phyloP scores from a whole-genome alignment of 2,888 invertebrate species.

The Hermodice carunculata region DNA sequence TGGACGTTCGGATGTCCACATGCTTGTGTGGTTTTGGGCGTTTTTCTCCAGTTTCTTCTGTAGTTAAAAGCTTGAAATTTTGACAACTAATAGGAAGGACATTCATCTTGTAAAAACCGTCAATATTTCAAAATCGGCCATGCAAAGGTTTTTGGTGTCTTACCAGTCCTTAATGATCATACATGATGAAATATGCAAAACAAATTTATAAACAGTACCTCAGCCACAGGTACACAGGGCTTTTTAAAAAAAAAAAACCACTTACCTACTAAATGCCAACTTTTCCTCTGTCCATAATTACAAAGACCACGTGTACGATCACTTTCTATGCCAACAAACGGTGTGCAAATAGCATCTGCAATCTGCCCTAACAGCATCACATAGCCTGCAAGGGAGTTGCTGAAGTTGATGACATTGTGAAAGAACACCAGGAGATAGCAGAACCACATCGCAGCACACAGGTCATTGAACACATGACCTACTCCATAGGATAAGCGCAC shows the following conservation, averaged over 20 bases:
- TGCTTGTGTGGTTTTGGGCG: too few relatives aligned
- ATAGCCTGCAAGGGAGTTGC: constrained; percentile 49
- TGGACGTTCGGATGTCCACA: too few relatives aligned
- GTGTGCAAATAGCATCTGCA: constrained; percentile 88
- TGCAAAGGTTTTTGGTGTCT: too few relatives aligned
- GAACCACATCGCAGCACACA: constrained; percentile 95
- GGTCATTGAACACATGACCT: constrained; percentile 91
- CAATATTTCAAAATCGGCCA: too few relatives aligned
- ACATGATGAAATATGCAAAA: too few relatives aligned
- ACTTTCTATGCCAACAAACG: constrained; percentile 87
- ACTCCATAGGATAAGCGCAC: constrained; percentile 72
- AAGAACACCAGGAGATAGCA: constrained; percentile 88
- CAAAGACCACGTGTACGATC: constrained; percentile 77
- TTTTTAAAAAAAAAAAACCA: constrained; percentile 32
- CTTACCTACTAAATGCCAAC: constrained; percentile 91
- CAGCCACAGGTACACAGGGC: background rate
- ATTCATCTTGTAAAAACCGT: background rate
- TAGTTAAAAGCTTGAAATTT: too few relatives aligned
- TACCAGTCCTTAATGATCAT: too few relatives aligned
- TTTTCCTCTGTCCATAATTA: constrained; percentile 85
- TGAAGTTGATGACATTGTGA: constrained; percentile 67
- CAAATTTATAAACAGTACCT: background rate
- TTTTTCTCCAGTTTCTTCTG: too few relatives aligned
- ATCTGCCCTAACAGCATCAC: constrained; percentile 82
- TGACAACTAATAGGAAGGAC: too few relatives aligned